phyloP scores from a whole-genome alignment of 2,888 invertebrate genomes.

The Pilophorus perplexus region DNA sequence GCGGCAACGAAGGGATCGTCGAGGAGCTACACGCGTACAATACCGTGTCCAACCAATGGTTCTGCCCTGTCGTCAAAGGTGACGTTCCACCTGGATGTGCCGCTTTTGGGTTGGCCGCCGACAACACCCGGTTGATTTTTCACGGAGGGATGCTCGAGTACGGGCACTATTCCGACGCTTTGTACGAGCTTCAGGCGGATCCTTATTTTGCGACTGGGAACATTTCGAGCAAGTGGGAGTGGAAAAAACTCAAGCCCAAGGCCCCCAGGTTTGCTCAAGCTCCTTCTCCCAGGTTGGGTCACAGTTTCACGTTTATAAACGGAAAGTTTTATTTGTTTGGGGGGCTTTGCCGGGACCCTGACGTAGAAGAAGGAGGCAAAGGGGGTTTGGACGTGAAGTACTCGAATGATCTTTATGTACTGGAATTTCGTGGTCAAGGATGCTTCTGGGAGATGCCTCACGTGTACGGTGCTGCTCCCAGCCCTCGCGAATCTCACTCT shows the following conservation, averaged over 20 bases:
- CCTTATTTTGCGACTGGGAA: slow-evolving; percentile 28
- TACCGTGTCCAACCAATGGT: slow-evolving; percentile 65
- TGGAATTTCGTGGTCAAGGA: slow-evolving; percentile 77
- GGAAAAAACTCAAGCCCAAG: slow-evolving; percentile 88
- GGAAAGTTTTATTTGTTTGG: slow-evolving; percentile 94
- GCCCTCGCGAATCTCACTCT: slow-evolving; percentile 94
- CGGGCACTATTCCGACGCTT: slow-evolving; percentile 96
- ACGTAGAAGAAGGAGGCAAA: not conserved
- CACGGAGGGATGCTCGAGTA: slow-evolving; percentile 99
- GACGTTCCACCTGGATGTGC: slow-evolving; percentile 98
- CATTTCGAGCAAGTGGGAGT: slow-evolving; percentile 89
- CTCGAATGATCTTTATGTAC: slow-evolving; percentile 89
- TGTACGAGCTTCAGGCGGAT: slow-evolving; percentile 79
- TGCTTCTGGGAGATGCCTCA: slow-evolving; percentile 85
- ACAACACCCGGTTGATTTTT: slow-evolving; percentile 89
- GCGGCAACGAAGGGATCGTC: slow-evolving; percentile 99
- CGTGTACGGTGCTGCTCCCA: slow-evolving; percentile 84
- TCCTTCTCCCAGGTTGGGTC: slow-evolving; percentile 92
- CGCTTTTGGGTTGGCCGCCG: slow-evolving; percentile 96
- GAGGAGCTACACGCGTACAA: slow-evolving; percentile 99
- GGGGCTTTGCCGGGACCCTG: slow-evolving; percentile 66
- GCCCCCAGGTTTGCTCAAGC: slow-evolving; percentile 78
- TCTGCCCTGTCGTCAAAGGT: slow-evolving; percentile 93
- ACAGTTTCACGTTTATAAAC: slow-evolving; percentile 92
- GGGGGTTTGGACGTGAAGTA: slow-evolving; percentile 56